Evolutionary conservation across 2,113 vertebrate species (phyloP).

Genomic region (Corythornis madagascariensis): DNA sequence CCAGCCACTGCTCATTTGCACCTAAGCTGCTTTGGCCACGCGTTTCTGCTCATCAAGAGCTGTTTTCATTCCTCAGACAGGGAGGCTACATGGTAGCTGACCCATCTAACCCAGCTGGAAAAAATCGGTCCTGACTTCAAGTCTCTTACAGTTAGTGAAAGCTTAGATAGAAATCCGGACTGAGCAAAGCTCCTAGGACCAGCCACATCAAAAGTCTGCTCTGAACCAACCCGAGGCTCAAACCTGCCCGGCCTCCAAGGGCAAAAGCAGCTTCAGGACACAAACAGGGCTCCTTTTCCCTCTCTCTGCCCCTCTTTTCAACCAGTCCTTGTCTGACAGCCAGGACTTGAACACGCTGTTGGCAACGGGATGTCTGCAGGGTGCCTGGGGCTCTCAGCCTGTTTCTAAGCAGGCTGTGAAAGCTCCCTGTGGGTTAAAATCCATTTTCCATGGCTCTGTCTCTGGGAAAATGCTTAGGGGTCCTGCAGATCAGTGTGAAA

Average conservation of each 20-base stretch:
- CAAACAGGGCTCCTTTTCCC: neutral
- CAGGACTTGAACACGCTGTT: fast-evolving
- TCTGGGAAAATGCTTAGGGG: neutral
- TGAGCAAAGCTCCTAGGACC: neutral
- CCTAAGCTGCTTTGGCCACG: neutral
- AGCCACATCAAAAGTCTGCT: neutral
- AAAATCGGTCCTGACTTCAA: conserved; percentile 63
- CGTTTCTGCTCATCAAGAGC: neutral
- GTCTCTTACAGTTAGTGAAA: conserved; percentile 47
- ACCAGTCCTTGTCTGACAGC: neutral
- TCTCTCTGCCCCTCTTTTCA: neutral
- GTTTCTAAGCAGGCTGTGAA: neutral
- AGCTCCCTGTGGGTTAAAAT: neutral
- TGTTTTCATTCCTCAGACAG: neutral
- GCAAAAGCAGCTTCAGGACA: neutral
- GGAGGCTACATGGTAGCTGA: conserved; percentile 19
- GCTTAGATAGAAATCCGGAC: neutral
- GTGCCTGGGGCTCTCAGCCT: neutral
- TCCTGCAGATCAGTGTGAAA: neutral
- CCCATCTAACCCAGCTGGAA: conserved; percentile 58
- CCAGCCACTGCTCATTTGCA: neutral
- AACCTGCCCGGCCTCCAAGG: neutral
- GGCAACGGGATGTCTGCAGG: neutral
- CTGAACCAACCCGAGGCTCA: neutral
- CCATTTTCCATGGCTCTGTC: neutral